Evolutionary conservation across 2,888 invertebrate species (phyloP).

Genomic region (Busseola fusca): DNA sequence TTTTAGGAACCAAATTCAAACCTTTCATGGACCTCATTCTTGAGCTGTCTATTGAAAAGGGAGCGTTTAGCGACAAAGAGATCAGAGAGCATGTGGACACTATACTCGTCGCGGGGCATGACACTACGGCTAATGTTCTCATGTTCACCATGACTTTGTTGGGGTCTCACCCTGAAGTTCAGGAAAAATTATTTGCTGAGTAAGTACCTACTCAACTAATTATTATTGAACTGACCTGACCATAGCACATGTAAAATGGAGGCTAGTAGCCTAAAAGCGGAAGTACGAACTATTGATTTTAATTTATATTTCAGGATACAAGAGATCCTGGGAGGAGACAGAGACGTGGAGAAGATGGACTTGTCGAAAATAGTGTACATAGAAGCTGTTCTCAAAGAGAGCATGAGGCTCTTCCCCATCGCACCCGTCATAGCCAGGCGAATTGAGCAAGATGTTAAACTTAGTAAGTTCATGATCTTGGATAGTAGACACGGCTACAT

Average conservation of each 20-base stretch:
- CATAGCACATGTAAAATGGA: too few species aligned
- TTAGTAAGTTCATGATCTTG: constrained; percentile 69
- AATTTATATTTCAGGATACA: constrained; percentile 62
- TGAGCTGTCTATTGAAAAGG: constrained; percentile 81
- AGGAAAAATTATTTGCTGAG: constrained; percentile 76
- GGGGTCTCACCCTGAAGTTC: constrained; percentile 80
- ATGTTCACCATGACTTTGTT: constrained; percentile 80
- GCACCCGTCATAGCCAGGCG: constrained; percentile 73
- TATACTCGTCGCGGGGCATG: constrained; percentile 88
- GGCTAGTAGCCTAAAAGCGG: background rate
- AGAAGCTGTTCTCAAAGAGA: constrained; percentile 80
- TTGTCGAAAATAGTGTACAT: constrained; percentile 73
- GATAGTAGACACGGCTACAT: background rate
- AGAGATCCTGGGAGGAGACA: constrained; percentile 72
- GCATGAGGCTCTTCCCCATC: constrained; percentile 75
- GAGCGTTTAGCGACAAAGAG: constrained; percentile 84
- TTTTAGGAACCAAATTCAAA: constrained; percentile 77
- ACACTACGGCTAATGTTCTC: constrained; percentile 82
- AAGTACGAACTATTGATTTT: background rate
- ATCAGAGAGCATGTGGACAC: constrained; percentile 89
- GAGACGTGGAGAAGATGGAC: constrained; percentile 75
- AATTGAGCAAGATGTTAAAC: constrained; percentile 73
- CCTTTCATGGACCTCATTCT: constrained; percentile 88
- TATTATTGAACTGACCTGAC: background rate
- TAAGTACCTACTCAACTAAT: constrained; percentile 59